Base-by-base conservation (phyloP, 2,797 vertebrate genomes). In the Scomberomorus guttatus region DNA sequence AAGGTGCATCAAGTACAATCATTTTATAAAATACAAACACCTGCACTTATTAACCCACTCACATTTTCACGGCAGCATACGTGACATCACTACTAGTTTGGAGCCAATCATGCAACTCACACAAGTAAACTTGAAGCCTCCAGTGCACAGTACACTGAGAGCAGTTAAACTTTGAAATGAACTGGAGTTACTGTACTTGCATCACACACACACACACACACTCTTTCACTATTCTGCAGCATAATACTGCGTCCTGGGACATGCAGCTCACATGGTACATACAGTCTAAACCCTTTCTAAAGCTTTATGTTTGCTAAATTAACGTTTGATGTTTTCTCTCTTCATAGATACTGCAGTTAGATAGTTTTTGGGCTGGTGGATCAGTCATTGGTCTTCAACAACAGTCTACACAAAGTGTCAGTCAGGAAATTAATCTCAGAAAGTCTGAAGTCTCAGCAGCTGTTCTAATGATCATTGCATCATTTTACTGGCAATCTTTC, bases 11-110 rank as follows among this genome's bases (percentile, higher is more conserved):
- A 46, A 34, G 29, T 22, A 3, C n/a, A 59, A 51, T 56, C 13
- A 24, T 60, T 78, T 78, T 37, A 75, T 75, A 14, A 80, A 59
- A 76, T n/a, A 58, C 44, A 77, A 58, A 65, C 44, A 63, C 25
- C 20, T 69, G 20, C 37, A 61, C 50, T 70, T 66, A n/a, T n/a
- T n/a, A n/a, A n/a, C n/a, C n/a, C n/a, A n/a, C n/a, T n/a, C n/a
- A n/a, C n/a, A n/a, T 79, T 79, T 84, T 17, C 39, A 73, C 37
- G 20, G 59, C 32, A 22, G 61, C 4, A 6, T 51, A 32, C 8
- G 34, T 34, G 42, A 44, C 42, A 44, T 44, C 9, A 34, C 34
- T 1, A 10, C 42, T 44, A 44, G 3, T 15, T 17, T 46, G 4
- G 15, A 46, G 44, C 44, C 44, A 48, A 18, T 18, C 44, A 48